phyloP scores from a whole-genome alignment of 2,888 invertebrate species.

The Plebejus melissa region DNA sequence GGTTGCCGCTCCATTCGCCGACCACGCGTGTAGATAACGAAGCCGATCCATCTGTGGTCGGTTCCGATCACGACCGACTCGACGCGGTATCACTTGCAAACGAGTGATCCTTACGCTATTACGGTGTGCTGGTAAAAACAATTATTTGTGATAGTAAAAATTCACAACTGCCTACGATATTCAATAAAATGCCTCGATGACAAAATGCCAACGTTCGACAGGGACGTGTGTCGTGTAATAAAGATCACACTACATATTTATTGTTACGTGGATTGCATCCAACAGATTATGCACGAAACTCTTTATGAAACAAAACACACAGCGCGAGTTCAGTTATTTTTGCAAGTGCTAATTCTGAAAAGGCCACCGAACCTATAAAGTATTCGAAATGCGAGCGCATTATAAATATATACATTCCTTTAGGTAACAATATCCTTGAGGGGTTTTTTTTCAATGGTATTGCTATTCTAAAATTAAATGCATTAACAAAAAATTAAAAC shows the following conservation, averaged over 20 bases:
- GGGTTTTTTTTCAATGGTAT: background rate
- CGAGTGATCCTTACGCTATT: conserved; percentile 51
- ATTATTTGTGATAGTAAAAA: background rate
- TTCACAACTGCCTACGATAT: background rate
- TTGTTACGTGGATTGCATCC: conserved; percentile 3
- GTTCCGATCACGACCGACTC: conserved; percentile 56
- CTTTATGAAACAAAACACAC: conserved; percentile 22
- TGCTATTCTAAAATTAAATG: background rate
- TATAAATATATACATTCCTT: conserved; percentile 33
- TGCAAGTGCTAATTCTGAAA: conserved; percentile 44
- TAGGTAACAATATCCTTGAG: conserved; percentile 1
- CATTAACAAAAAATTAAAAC: background rate
- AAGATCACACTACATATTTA: background rate
- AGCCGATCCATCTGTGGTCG: conserved; percentile 50
- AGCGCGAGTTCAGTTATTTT: conserved; percentile 44
- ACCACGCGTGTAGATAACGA: conserved; percentile 62
- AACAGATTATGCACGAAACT: background rate
- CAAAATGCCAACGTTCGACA: background rate
- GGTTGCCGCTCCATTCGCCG: conserved; percentile 57
- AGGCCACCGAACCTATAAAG: conserved; percentile 45
- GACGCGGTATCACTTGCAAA: conserved; percentile 47
- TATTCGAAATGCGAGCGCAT: conserved; percentile 35
- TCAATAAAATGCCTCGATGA: background rate
- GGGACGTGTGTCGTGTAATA: background rate
- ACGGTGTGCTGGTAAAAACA: conserved; percentile 28